A percentile compares a stretch with the other conserved stretches of the same genome.
Evolutionary conservation across 2,888 invertebrate genomes (phyloP).

Genomic region (Pseudanteris insignis): DNA sequence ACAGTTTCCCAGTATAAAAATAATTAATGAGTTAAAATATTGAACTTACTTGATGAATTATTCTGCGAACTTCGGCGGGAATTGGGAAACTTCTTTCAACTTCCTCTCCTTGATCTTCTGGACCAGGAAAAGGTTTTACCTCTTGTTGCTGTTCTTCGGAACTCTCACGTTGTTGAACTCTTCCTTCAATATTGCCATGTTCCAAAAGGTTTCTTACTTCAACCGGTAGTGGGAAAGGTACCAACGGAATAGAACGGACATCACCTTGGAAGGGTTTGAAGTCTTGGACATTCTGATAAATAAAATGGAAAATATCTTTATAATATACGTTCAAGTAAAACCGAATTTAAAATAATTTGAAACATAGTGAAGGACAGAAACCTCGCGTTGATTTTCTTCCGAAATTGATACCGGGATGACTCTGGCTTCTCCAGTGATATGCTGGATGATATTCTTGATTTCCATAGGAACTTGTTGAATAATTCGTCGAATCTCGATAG

Average conservation of each 20-base stretch:
- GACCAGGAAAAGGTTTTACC: conserved; percentile 54
- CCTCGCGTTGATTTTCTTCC: conserved; percentile 59
- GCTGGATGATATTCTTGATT: conserved; percentile 61
- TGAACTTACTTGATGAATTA: conserved; percentile 58
- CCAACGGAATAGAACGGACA: conserved; percentile 55
- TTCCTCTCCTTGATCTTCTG: conserved; percentile 57
- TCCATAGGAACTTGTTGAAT: conserved; percentile 61
- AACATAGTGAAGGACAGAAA: too few species aligned
- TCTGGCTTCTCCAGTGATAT: conserved; percentile 56
- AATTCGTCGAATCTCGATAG: conserved; percentile 59
- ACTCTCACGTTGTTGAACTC: conserved; percentile 50
- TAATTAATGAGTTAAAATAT: too few species aligned
- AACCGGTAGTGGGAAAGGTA: conserved; percentile 57
- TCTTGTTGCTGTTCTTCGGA: conserved; percentile 53
- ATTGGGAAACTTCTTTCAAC: conserved; percentile 57
- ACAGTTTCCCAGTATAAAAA: too few species aligned
- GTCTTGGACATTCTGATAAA: conserved; percentile 53
- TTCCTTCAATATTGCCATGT: conserved; percentile 59
- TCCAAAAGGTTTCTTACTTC: conserved; percentile 59
- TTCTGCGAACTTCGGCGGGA: conserved; percentile 57
- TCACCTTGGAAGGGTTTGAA: conserved; percentile 60
- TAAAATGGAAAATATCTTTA: background rate
- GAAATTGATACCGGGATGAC: conserved; percentile 50
- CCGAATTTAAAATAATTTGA: too few species aligned
- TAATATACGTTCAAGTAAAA: background rate